Percentiles rank a stretch among this genome's conserved stretches.
Conservation (phyloP, 2,113 vertebrate genomes). For the Philantomba maxwellii region DNA sequence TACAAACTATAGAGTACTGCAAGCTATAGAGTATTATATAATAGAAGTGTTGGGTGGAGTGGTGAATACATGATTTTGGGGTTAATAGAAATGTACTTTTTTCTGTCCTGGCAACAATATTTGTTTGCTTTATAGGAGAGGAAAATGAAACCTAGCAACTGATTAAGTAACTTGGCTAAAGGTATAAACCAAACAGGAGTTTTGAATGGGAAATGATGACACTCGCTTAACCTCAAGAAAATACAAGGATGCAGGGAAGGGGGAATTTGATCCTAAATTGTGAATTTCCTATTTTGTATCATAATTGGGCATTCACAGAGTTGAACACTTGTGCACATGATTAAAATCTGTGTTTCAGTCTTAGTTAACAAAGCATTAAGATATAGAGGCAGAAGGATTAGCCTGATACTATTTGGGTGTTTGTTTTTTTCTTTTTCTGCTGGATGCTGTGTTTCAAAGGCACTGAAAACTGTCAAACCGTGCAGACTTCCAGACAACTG, state of each 20-base stretch:
- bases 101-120: neutral
- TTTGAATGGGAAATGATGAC: neutral
- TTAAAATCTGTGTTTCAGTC: constrained; percentile 12
- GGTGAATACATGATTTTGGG: neutral
- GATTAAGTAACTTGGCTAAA: constrained; percentile 21
- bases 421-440: neutral
- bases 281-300: constrained; percentile 5
- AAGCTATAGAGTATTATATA: neutral
- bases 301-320: neutral
- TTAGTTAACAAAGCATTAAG: neutral
- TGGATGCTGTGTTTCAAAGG: neutral
- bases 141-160: constrained; percentile 50
- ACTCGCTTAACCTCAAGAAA: neutral
- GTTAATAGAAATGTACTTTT: neutral
- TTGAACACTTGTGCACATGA: neutral
- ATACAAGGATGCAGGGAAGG: neutral
- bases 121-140: constrained; percentile 12
- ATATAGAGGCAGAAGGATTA: neutral
- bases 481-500: constrained; percentile 5
- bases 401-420: neutral
- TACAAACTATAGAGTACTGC: neutral
- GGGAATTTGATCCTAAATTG: neutral
- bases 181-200: neutral
- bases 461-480: neutral
- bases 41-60: neutral